Evolutionary conservation across 1,140 invertebrate species (phyloP).

Genomic region (Ceratosolen solmsi): DNA sequence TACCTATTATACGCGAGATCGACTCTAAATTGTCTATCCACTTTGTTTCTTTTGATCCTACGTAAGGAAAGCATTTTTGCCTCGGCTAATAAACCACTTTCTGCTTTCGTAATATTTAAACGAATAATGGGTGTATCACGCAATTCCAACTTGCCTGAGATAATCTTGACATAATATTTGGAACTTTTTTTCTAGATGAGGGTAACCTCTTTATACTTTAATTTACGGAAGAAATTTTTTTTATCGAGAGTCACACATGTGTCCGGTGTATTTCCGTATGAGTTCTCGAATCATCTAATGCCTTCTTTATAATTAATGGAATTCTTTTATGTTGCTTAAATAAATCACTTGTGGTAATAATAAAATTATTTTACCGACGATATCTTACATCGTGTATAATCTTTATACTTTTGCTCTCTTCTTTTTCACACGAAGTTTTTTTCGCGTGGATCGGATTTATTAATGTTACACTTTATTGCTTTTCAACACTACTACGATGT

Average conservation of each 20-base stretch:
- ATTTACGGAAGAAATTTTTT: constrained; percentile 1
- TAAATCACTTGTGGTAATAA: not conserved
- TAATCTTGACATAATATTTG: constrained; percentile 34
- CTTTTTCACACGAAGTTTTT: not conserved
- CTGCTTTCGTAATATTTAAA: not conserved
- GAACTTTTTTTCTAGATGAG: not conserved
- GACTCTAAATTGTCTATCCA: constrained; percentile 2
- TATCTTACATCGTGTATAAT: not conserved
- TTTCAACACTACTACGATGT: too few relatives aligned
- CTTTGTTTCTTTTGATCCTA: not conserved
- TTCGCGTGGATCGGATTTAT: too few relatives aligned
- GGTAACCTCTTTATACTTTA: not conserved
- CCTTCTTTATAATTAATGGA: not conserved
- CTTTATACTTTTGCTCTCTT: not conserved
- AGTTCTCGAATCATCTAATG: not conserved
- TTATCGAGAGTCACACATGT: not conserved
- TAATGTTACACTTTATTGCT: too few relatives aligned
- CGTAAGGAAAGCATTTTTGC: not conserved
- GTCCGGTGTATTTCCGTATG: not conserved
- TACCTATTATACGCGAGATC: constrained; percentile 16
- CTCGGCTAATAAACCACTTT: not conserved
- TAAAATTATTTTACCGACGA: not conserved
- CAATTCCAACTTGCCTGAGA: not conserved
- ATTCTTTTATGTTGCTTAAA: not conserved
- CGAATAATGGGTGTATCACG: not conserved